Evolutionary conservation across 2,113 vertebrate species (phyloP), one percentile per base, ranked within the genome.

Genomic region (Hassar affinis): DNA sequence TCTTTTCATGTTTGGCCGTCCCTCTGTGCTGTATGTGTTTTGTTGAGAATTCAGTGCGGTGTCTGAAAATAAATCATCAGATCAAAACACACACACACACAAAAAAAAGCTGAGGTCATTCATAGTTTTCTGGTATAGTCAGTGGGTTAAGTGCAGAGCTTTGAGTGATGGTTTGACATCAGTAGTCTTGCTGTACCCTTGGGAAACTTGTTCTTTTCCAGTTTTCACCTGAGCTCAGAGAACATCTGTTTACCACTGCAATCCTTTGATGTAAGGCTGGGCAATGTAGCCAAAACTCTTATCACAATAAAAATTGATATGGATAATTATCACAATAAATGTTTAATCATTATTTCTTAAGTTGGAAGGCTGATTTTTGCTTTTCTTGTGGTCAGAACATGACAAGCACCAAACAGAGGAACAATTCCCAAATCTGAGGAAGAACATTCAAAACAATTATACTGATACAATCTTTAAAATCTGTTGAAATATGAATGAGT

Each of bases 61-160:
- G 89, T 76, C 86, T 85, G 79, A 89, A 91, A 89, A 90, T 85
- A 87, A 87, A 90, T 45, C 76, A 33, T 78, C 15, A 88, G 78
- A 88, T 88, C 85, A 92, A 89, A 91, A 85, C 68, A 88, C 87
- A 83, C 87, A 79, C 54, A 14, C n/a, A n/a, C n/a, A n/a, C n/a
- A 52, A 68, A 56, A 83, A 35, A 54, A 78, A 38, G 25, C 88
- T 87, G 89, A 92, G 93, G 92, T 93, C 91, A 92, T 91, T 85
- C 86, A 76, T 76, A 91, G 91, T 92, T 93, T 92, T 90, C 78
- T 64, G 87, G 89, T 89, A 87, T 25, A 49, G 62, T 84, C 51
- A 59, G 17, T 56, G 33, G 42, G 71, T 74, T 79, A 82, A 45
- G 49, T n/a, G 61, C 52, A 64, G 20, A 71, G 79, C 27, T 86